These are phyloP conservation scores for Macaca nemestrina DNA, from an alignment of 2,113 vertebrate species.

Conservation along the genomic window DNA sequence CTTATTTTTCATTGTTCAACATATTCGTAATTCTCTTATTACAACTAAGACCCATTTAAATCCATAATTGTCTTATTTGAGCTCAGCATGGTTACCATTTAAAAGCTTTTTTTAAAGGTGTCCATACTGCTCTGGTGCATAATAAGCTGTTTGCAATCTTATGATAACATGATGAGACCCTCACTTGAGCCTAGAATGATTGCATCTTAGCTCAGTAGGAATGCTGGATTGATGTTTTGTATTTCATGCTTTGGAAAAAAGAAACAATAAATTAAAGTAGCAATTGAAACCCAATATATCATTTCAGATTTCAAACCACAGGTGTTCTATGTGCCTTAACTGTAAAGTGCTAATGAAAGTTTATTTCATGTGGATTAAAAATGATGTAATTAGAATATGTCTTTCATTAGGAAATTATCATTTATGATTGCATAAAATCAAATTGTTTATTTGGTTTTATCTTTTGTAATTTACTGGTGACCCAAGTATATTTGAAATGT, in stretches of 20 bases:
- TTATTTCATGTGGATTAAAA: constrained; percentile 30
- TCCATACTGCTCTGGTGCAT: constrained; percentile 47
- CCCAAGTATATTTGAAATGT: background rate
- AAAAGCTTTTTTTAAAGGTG: constrained; percentile 55
- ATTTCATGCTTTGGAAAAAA: background rate
- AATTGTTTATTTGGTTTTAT: background rate
- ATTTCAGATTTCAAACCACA: constrained; percentile 44
- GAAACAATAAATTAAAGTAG: constrained; percentile 45
- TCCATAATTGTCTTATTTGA: constrained; percentile 72
- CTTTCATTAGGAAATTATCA: constrained; percentile 46
- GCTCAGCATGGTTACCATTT: constrained; percentile 63
- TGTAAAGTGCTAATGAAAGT: background rate
- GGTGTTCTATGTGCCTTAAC: constrained; percentile 12
- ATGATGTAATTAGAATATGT: constrained; percentile 10
- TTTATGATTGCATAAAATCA: background rate
- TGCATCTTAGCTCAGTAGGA: constrained; percentile 42
- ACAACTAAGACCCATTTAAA: constrained; percentile 52
- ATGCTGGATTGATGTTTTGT: constrained; percentile 25
- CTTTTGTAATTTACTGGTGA: constrained; percentile 33
- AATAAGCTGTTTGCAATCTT: constrained; percentile 64
- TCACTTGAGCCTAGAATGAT: constrained; percentile 49
- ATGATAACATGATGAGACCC: constrained; percentile 11
- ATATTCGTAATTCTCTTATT: constrained; percentile 58
- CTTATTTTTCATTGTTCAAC: constrained; percentile 12
- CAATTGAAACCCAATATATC: constrained; percentile 42